Conservation (phyloP, 2,113 vertebrate species). For the Labeo rohita region DNA sequence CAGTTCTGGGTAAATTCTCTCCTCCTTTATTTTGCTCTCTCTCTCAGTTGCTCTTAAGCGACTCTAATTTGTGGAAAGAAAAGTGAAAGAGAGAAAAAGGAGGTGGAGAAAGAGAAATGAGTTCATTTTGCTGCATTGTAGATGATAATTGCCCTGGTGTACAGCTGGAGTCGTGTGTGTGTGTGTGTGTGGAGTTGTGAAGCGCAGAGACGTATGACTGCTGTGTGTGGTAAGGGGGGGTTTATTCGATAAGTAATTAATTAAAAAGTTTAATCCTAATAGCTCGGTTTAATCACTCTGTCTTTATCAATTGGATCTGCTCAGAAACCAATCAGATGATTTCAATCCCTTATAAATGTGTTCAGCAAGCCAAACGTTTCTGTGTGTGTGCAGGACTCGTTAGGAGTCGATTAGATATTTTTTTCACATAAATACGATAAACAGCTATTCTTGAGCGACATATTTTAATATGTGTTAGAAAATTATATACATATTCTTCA, state of each 20-base stretch:
- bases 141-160: conserved; percentile 55
- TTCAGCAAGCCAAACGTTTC: conserved; percentile 16
- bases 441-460: background rate
- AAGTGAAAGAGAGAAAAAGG: conserved; percentile 31
- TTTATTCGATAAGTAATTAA: conserved; percentile 54
- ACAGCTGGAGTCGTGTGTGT: conserved; percentile 34
- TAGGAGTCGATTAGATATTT: conserved; percentile 1
- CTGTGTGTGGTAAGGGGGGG: conserved; percentile 26
- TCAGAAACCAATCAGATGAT: conserved; percentile 38
- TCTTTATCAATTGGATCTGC: conserved; percentile 37
- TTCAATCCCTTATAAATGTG: conserved; percentile 31
- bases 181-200: conserved; percentile 12
- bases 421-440: background rate
- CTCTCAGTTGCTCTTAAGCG: conserved; percentile 28
- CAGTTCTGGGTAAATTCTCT: conserved; percentile 63
- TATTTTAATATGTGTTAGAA: background rate
- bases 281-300: conserved; percentile 47
- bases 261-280: conserved; percentile 56
- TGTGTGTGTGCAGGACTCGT: background rate
- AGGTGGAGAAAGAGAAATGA: conserved; percentile 30
- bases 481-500: background rate
- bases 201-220: background rate
- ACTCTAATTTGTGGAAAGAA: conserved; percentile 51
- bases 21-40: conserved; percentile 40
- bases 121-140: conserved; percentile 53